Percentiles rank a stretch among this genome's conserved stretches.
Evolutionary conservation across 53 echinoderm and acorn worm genomes (phyloP).

Genomic region (Crossaster papposus): DNA sequence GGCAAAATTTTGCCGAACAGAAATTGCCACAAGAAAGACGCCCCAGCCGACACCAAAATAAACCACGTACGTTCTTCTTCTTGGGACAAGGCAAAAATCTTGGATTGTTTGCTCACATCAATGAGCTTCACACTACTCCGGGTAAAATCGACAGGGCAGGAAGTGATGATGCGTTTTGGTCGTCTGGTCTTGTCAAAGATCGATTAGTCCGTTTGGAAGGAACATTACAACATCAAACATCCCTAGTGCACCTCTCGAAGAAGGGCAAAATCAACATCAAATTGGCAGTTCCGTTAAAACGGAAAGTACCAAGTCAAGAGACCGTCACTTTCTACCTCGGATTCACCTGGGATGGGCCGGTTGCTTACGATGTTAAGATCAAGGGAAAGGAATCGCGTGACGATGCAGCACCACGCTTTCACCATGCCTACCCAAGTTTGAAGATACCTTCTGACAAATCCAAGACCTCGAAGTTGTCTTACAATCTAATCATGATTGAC

Average conservation of each 20-base stretch:
- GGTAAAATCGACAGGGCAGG: slow-evolving; percentile 10
- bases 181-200: slow-evolving; percentile 1
- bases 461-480: not conserved
- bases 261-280: slow-evolving; percentile 50
- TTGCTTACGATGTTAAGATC: slow-evolving; percentile 58
- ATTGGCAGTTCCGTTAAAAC: slow-evolving; percentile 31
- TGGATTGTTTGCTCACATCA: slow-evolving; percentile 53
- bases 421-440: slow-evolving; percentile 16
- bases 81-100: slow-evolving; percentile 49
- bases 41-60: slow-evolving; percentile 11
- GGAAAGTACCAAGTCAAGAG: slow-evolving; percentile 34
- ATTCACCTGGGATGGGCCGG: slow-evolving; percentile 68
- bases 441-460: not conserved
- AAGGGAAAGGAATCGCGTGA: not conserved
- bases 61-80: slow-evolving; percentile 56
- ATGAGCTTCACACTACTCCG: slow-evolving; percentile 38
- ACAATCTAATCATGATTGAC: not conserved
- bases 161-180: slow-evolving; percentile 49
- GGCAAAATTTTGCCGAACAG: not conserved
- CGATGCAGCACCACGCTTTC: slow-evolving; percentile 9
- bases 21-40: not conserved
- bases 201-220: slow-evolving; percentile 51
- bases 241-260: slow-evolving; percentile 21
- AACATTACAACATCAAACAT: slow-evolving; percentile 4
- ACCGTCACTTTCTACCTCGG: slow-evolving; percentile 59